Conservation (phyloP, 2,888 invertebrate species). For the Toxonevra muliebris region DNA sequence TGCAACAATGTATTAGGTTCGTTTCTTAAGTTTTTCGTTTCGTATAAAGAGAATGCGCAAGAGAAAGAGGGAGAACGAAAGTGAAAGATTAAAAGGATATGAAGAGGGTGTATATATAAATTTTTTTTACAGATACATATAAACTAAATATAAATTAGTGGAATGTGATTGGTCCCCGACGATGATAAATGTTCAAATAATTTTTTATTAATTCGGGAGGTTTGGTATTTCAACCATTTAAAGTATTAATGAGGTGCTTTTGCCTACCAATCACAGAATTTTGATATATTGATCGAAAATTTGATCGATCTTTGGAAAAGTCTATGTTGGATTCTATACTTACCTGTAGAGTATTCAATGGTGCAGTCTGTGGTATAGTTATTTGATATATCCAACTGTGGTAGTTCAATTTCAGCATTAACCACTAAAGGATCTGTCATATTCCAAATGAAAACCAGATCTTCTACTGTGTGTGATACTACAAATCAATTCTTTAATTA, state of each 20-base stretch:
- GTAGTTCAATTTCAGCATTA: slow-evolving; percentile 88
- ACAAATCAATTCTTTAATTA: slow-evolving; percentile 46
- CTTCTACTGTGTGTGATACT: slow-evolving; percentile 95
- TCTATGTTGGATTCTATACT: neutral
- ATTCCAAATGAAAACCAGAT: slow-evolving; percentile 94
- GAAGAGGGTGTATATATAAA: no score
- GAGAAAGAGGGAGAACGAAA: neutral
- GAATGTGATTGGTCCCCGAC: no score
- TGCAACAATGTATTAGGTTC: slow-evolving; percentile 5
- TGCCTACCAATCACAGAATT: no score
- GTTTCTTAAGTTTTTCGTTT: slow-evolving; percentile 34
- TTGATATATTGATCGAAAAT: no score
- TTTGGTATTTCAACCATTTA: no score
- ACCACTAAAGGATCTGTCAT: slow-evolving; percentile 89
- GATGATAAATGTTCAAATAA: no score
- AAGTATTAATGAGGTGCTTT: no score
- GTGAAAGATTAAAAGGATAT: no score
- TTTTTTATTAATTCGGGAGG: no score
- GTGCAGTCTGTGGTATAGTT: slow-evolving; percentile 91
- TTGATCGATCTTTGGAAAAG: slow-evolving; percentile 1
- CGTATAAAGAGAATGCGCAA: neutral
- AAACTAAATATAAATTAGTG: no score
- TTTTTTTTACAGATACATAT: no score
- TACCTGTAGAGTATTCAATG: slow-evolving; percentile 85
- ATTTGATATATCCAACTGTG: slow-evolving; percentile 84